Conservation (phyloP, 2,797 vertebrate genomes). For the Eptatretus atami region DNA sequence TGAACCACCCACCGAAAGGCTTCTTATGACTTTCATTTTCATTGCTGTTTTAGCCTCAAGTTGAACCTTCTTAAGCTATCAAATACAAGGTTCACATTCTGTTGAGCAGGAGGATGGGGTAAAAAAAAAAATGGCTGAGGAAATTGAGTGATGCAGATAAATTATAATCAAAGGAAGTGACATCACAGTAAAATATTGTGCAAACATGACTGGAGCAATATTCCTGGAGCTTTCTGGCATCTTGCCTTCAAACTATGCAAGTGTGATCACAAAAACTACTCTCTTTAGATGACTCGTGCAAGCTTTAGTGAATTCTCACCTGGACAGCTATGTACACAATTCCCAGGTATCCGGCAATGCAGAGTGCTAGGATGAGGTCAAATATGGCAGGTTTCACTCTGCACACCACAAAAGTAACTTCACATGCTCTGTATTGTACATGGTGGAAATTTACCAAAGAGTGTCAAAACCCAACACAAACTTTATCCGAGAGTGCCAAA, state of each 20-base stretch:
- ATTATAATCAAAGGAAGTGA: too few relatives aligned
- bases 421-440: neutral
- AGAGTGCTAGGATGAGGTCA: constrained; percentile 63
- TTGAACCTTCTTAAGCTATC: constrained; percentile 40
- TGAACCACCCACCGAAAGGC: too few relatives aligned
- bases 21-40: constrained; percentile 11
- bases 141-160: too few relatives aligned
- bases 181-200: too few relatives aligned
- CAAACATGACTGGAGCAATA: too few relatives aligned
- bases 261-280: too few relatives aligned
- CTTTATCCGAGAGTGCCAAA: too few relatives aligned
- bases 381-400: constrained; percentile 97
- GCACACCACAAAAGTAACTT: constrained; percentile 6
- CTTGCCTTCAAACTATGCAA: too few relatives aligned
- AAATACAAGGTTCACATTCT: constrained; percentile 75
- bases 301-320: constrained; percentile 17
- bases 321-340: constrained; percentile 62
- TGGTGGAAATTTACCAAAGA: too few relatives aligned
- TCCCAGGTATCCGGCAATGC: constrained; percentile 70
- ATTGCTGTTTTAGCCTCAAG: constrained; percentile 51
- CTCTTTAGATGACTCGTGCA: too few relatives aligned
- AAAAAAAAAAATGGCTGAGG: neutral
- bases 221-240: too few relatives aligned
- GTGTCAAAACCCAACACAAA: too few relatives aligned
- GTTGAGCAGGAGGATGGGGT: constrained; percentile 8